phyloP scores from a whole-genome alignment of 2,797 vertebrate species.

The Betta splendens region DNA sequence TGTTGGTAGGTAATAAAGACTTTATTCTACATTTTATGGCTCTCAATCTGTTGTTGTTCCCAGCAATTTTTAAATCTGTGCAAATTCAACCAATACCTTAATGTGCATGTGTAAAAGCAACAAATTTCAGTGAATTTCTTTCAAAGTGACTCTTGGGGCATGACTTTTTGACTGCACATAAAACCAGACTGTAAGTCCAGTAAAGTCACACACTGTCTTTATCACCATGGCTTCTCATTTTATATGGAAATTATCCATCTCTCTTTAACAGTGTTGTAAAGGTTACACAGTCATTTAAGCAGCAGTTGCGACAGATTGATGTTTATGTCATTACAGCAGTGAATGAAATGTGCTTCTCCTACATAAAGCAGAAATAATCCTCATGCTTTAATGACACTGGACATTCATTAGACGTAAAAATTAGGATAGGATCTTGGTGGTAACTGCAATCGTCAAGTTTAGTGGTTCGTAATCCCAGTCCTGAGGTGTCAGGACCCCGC shows the following conservation, averaged over 20 bases:
- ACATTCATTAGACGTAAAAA: constrained; percentile 55
- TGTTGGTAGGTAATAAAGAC: constrained; percentile 80
- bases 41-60: constrained; percentile 84
- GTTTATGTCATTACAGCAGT: constrained; percentile 80
- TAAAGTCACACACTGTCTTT: constrained; percentile 70
- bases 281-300: constrained; percentile 85
- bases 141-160: constrained; percentile 62
- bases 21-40: constrained; percentile 79
- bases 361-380: constrained; percentile 74
- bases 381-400: constrained; percentile 71
- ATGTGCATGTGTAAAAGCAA: constrained; percentile 46
- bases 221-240: constrained; percentile 59
- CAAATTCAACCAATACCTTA: constrained; percentile 65
- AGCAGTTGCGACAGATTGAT: constrained; percentile 84
- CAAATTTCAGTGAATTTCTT: constrained; percentile 47
- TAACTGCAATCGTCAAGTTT: too few relatives aligned
- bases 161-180: constrained; percentile 64
- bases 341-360: constrained; percentile 69
- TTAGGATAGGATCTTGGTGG: constrained; percentile 11
- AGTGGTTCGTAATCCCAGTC: too few relatives aligned
- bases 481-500: too few relatives aligned
- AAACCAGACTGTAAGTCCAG: constrained; percentile 62
- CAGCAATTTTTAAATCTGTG: constrained; percentile 72
- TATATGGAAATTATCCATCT: constrained; percentile 79
- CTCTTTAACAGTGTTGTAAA: constrained; percentile 82